Base-by-base conservation (phyloP, 2,113 vertebrate genomes). In the Siniperca knerii region DNA sequence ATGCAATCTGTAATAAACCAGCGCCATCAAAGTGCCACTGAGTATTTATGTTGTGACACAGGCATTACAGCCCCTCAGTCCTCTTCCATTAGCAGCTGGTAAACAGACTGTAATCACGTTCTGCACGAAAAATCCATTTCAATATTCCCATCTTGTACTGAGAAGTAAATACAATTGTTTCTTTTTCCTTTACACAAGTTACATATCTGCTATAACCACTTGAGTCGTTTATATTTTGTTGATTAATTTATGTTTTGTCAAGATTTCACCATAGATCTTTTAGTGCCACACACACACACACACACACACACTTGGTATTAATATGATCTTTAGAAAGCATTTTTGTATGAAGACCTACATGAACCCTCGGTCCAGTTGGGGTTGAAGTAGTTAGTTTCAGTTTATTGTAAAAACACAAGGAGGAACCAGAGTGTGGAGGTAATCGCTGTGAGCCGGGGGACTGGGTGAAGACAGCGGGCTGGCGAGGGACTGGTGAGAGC, bases 41-140 rank as follows among this genome's bases (percentile, higher is more conserved):
- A 79, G 82, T 81, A 80, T 93, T 93, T 91, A 76, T 80, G 77
- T 55, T 82, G 74, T 76, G 77, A 90, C 85, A 86, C 58, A 42
- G 55, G 57, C 80, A 65, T 84, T 81, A 73, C 73, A 86, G 42
- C 81, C 62, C 60, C 42, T 81, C 83, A 77, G 89, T 87, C 71
- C 40, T 82, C 85, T 77, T 92, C 76, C 86, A 93, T 91, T 86
- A 91, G 91, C 84, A 73, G 65, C 75, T 72, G 64, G 78, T 90
- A 92, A 93, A 86, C 79, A 84, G 40, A 60, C 69, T 67, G 81
- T 91, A 89, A 93, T 92, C 79, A 89, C 46, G 54, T 89, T 76
- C 58, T 33, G 82, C 84, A 62, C 81, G 44, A 76, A 85, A 77
- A 86, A 83, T 73, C 84, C 69, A 87, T 83, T 89, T 87, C 64